Evolutionary conservation across 2,888 invertebrate genomes (phyloP), one percentile per base, ranked within the genome.

Genomic region (Lasioglossum oenotherae): DNA sequence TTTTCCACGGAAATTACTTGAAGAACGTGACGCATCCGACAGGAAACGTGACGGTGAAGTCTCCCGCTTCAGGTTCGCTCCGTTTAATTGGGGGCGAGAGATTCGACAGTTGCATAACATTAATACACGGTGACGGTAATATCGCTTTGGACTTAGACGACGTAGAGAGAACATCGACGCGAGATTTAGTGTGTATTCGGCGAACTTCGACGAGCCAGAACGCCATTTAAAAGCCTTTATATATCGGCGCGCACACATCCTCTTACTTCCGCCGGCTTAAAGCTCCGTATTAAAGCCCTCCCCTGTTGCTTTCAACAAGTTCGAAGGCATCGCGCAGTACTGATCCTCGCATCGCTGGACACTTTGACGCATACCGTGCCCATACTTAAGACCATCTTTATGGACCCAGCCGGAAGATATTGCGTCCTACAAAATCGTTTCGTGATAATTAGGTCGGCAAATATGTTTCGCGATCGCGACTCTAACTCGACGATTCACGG

Each of bases 221-320:
- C n/a, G 44, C 27, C 38, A 44, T 79, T 85, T 75, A 67, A 75
- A 23, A n/a, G 27, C 72, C 46, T 57, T n/a, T 57, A 8, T 64
- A 64, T 82, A 76, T 72, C 73, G 38, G 12, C 2, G 10, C 23
- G 23, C 38, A 38, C 84, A 46, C 71, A 60, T 57, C 49, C 44
- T 19, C 46, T 77, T 74, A 74, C 57, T 82, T 82, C 78, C 64
- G 53, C 23, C 10, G 23, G 31, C 64, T 72, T 35, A 27, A 57
- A 78, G 23, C 53, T 23, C 23, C 44, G 27, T 44, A 71, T 60
- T 53, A 78, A 82, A 72, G 35, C 12, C n/a, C n/a, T 71, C 41
- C 41, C 44, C 16, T 46, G 74, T 27, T 57, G 57, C 72, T 64
- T 44, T 82, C 60, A 31, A 75, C 74, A 72, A 82, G 75, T 72